phyloP scores from a whole-genome alignment of 2,113 vertebrate species.

The Hassar affinis region DNA sequence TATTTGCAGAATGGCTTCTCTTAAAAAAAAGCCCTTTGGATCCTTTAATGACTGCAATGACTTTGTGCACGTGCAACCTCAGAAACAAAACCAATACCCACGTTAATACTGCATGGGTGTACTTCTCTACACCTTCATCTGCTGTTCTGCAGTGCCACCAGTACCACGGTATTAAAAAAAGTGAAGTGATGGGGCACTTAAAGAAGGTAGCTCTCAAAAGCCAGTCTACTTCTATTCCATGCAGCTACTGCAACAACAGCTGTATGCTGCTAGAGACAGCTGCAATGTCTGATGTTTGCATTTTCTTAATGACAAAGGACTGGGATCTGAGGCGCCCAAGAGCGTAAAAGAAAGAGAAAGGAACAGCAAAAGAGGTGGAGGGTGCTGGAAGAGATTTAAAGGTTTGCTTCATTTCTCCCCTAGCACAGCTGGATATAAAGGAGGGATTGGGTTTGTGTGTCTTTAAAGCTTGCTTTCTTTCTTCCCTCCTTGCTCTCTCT shows the following conservation, averaged over 20 bases:
- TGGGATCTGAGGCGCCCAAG: conserved; percentile 63
- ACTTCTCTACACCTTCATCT: conserved; percentile 58
- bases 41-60: conserved; percentile 75
- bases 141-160: background rate
- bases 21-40: conserved; percentile 68
- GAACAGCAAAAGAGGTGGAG: conserved; percentile 57
- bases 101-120: conserved; percentile 45
- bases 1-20: conserved; percentile 69
- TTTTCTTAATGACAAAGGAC: conserved; percentile 69
- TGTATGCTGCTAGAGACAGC: conserved; percentile 54
- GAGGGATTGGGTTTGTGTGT: conserved; percentile 50
- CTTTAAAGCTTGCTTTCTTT: conserved; percentile 49
- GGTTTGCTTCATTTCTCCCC: conserved; percentile 69
- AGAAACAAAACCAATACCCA: background rate
- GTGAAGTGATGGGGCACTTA: conserved; percentile 30
- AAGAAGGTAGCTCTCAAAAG: conserved; percentile 18
- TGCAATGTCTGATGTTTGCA: conserved; percentile 70
- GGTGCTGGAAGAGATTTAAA: conserved; percentile 58
- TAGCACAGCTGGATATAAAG: conserved; percentile 53
- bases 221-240: conserved; percentile 46
- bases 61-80: background rate
- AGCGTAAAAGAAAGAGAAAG: conserved; percentile 60
- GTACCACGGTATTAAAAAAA: background rate
- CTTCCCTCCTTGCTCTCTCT: conserved; percentile 33
- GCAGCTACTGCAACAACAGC: conserved; percentile 58